Conservation (phyloP, 2,797 vertebrate genomes). For the Manis pentadactyla region DNA sequence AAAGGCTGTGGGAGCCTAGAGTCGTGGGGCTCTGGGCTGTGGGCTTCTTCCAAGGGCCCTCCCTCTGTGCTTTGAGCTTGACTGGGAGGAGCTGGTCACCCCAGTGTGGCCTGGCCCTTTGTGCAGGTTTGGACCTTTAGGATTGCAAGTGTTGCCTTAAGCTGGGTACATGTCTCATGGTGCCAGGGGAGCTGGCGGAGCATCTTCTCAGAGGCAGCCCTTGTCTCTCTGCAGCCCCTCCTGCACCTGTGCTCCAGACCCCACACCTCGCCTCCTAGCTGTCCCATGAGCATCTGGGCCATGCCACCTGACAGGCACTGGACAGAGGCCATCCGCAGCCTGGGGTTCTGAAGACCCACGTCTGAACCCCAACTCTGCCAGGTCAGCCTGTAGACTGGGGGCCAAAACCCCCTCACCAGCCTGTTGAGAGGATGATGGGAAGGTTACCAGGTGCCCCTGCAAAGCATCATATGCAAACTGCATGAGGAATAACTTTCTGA, state of each 20-base stretch:
- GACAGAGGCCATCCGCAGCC: neutral
- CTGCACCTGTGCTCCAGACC: neutral
- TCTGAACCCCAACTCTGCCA: neutral
- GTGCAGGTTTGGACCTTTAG: neutral
- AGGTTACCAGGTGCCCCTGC: neutral
- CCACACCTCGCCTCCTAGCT: neutral
- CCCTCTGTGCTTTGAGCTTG: neutral
- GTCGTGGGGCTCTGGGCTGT: neutral
- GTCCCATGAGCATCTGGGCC: no score
- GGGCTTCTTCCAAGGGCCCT: neutral
- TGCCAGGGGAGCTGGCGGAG: neutral
- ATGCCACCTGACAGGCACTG: no score
- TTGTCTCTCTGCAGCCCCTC: neutral
- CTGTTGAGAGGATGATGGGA: neutral
- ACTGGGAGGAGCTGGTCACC: neutral
- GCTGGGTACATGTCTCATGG: no score
- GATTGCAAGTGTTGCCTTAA: neutral
- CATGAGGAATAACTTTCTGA: neutral
- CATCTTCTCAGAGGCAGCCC: neutral
- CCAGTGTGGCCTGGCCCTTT: no score
- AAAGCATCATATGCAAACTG: no score
- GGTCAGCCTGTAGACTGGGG: neutral
- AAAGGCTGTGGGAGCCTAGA: neutral
- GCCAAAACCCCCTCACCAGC: neutral
- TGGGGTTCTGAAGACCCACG: no score